Percentiles rank a stretch among this genome's conserved stretches.
Evolutionary conservation across 2,888 invertebrate genomes (phyloP).

Genomic region (Mythimna pallens): DNA sequence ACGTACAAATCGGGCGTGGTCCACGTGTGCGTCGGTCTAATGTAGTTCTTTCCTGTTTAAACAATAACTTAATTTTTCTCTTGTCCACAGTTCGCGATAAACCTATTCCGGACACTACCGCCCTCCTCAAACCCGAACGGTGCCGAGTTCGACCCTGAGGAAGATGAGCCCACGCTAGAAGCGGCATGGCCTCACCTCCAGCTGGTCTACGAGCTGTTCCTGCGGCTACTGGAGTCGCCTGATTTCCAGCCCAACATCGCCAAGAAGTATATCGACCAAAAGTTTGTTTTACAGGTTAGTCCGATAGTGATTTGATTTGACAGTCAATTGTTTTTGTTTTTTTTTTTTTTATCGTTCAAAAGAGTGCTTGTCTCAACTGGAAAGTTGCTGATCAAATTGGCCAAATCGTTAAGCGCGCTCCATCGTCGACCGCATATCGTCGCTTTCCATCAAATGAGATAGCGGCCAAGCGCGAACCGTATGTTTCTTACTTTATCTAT

Average conservation of each 20-base stretch:
- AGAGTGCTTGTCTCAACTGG: too few species aligned
- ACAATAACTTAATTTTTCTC: not conserved
- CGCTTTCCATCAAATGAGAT: too few species aligned
- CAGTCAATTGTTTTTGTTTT: too few species aligned
- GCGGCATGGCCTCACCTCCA: constrained; percentile 98
- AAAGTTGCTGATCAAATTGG: too few species aligned
- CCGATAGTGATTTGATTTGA: not conserved
- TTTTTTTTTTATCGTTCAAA: too few species aligned
- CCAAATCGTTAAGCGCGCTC: too few species aligned
- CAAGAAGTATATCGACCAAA: constrained; percentile 98
- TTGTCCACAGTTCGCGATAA: constrained; percentile 93
- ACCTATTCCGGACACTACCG: constrained; percentile 96
- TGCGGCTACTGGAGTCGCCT: constrained; percentile 96
- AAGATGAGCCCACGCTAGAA: constrained; percentile 98
- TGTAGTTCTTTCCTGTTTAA: not conserved
- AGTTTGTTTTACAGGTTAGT: constrained; percentile 97
- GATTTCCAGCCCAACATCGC: constrained; percentile 98
- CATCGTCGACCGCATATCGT: too few species aligned
- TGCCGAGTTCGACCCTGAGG: constrained; percentile 97
- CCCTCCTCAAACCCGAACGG: constrained; percentile 96
- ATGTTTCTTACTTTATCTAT: constrained; percentile 7
- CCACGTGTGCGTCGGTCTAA: too few species aligned
- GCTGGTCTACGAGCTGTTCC: constrained; percentile 94
- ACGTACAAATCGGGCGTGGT: too few species aligned
- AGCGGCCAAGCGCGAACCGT: too few species aligned